phyloP scores from a whole-genome alignment of 2,113 vertebrate genomes.

The Ptychochromis oligacanthus region DNA sequence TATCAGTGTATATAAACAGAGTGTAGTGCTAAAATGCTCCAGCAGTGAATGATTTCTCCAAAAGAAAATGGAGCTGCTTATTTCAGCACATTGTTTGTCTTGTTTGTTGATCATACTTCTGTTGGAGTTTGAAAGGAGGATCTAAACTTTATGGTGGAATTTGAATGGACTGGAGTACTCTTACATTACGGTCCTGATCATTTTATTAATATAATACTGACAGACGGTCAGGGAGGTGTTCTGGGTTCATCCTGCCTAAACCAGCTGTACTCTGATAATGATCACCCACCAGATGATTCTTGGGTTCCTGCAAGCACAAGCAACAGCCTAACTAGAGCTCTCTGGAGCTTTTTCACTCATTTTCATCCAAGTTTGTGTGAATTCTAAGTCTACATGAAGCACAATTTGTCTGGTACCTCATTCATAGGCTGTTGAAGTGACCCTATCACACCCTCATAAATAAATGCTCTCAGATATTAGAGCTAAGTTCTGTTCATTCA shows the following conservation, averaged over 20 bases:
- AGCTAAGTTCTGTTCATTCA: background rate
- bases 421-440: background rate
- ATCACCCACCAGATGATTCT: no score
- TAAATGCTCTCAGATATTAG: rapidly evolving
- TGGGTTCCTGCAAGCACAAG: no score
- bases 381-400: no score
- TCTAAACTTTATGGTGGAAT: background rate
- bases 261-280: no score
- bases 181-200: background rate
- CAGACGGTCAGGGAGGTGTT: background rate
- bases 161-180: background rate
- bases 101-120: background rate
- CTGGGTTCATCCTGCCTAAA: background rate
- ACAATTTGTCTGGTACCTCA: no score
- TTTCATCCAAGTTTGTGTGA: no score
- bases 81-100: background rate
- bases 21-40: background rate
- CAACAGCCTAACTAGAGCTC: no score
- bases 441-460: rapidly evolving
- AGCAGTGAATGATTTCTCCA: background rate
- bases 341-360: no score
- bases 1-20: background rate
- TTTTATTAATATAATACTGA: background rate
- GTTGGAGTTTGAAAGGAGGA: rapidly evolving
- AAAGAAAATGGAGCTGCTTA: background rate